Base-by-base conservation (phyloP, 2,113 vertebrate species). In the Symphodus melops region DNA sequence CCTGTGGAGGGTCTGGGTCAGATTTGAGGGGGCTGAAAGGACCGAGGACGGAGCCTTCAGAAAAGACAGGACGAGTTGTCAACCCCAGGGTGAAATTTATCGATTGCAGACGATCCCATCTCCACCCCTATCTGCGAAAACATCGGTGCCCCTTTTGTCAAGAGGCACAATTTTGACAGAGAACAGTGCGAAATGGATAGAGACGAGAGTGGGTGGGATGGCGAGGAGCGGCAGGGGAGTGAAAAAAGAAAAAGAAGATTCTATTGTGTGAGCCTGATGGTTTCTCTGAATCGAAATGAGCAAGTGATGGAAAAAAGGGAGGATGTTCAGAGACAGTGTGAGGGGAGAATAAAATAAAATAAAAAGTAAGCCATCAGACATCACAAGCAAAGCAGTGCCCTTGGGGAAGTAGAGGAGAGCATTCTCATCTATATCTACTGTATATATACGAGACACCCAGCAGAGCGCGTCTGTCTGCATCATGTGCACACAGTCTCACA, bases 251-350 rank as follows among this genome's bases (percentile, higher is more conserved):
- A 46, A 60, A 75, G 53, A 79, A 59, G 54, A 72, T 63, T 81
- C 81, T 82, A 81, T 92, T 91, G 83, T 92, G 80, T 73, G 65
- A 83, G 78, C 19, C 79, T 79, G 84, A 84, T 87, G 83, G 81
- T 88, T 87, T 81, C 85, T 86, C 69, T 74, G 78, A 87, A 85
- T 88, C 82, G 75, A 87, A 92, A 90, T 83, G 86, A 87, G 78
- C 76, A 84, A 84, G 66, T 59, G 82, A 88, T 75, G 81, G 44
- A 67, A 78, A 85, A 84, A 76, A 75, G 61, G 46, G 49, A 69
- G 76, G 57, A 87, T 82, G 83, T 69, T 87, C 73, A 69, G 67
- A 79, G 78, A 85, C 60, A 53, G 69, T n/a, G 20, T 51, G 68
- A 73, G 62, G 46, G 80, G 70, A 72, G 66, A 75, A 42, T 68